phyloP scores from a whole-genome alignment of 2,113 vertebrate genomes.

The Dunckerocampus dactyliophorus region DNA sequence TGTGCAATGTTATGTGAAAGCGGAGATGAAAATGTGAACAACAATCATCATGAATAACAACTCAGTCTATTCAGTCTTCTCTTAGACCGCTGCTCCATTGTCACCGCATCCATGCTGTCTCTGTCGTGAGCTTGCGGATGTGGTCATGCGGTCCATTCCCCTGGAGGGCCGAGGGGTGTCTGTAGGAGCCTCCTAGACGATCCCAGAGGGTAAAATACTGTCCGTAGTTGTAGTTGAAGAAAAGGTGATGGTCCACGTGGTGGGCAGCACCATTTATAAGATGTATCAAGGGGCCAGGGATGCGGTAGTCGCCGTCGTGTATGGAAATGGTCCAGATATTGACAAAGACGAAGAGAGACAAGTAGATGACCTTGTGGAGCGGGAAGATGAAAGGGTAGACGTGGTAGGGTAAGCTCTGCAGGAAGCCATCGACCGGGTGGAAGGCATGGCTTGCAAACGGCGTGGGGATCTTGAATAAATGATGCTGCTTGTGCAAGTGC shows the following conservation, averaged over 20 bases:
- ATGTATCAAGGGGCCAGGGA: constrained; percentile 72
- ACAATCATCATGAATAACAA: not conserved
- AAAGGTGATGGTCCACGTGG: constrained; percentile 89
- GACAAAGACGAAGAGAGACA: constrained; percentile 86
- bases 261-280: constrained; percentile 88
- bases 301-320: constrained; percentile 85
- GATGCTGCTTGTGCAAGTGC: constrained; percentile 91
- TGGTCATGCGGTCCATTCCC: constrained; percentile 77
- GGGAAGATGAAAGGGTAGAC: constrained; percentile 93
- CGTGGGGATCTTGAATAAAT: constrained; percentile 85
- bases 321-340: constrained; percentile 95
- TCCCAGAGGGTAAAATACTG: constrained; percentile 97
- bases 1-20: not conserved
- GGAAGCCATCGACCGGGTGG: constrained; percentile 89
- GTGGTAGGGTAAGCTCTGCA: constrained; percentile 91
- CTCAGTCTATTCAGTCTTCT: not conserved
- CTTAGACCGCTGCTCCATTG: not conserved
- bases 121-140: constrained; percentile 64
- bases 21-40: not conserved
- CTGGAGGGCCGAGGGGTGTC: constrained; percentile 78
- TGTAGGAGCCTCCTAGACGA: constrained; percentile 85
- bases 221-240: constrained; percentile 92
- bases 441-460: constrained; percentile 94
- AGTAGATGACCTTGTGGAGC: constrained; percentile 87
- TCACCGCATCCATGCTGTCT: constrained; percentile 26